phyloP scores from a whole-genome alignment of 2,113 vertebrate genomes.

The Motacilla tschutschensis region DNA sequence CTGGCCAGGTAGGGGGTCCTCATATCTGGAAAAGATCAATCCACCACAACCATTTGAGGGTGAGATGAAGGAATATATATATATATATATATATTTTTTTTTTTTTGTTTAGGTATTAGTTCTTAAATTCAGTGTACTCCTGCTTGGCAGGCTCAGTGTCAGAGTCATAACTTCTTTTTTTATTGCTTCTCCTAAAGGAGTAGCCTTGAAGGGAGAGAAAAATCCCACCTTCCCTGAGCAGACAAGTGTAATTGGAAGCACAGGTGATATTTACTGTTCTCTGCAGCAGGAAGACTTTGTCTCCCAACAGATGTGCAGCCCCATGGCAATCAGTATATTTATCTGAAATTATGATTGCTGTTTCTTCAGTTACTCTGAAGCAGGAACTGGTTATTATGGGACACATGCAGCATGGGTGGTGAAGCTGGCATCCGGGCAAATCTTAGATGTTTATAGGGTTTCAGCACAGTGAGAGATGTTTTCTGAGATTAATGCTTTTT shows the following conservation, averaged over 20 bases:
- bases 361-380: not conserved
- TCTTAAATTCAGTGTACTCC: not conserved
- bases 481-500: not conserved
- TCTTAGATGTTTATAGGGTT: not conserved
- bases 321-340: not conserved
- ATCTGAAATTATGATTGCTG: not conserved
- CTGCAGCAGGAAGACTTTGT: not conserved
- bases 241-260: not conserved
- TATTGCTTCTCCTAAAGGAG: not conserved
- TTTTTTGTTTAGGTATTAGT: not conserved
- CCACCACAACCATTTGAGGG: not conserved
- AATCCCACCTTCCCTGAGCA: not conserved
- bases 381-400: not conserved
- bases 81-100: not conserved
- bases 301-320: not conserved
- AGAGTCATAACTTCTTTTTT: not conserved
- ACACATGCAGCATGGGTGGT: not conserved
- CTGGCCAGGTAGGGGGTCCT: rapidly evolving
- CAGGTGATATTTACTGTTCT: slow-evolving; percentile 17
- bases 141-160: not conserved
- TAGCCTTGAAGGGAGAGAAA: not conserved
- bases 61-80: not conserved
- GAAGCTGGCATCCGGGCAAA: not conserved
- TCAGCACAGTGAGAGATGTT: not conserved
- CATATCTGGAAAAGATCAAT: not conserved